Conservation (phyloP, 2,888 invertebrate genomes). For the Ormyrus thymus region DNA sequence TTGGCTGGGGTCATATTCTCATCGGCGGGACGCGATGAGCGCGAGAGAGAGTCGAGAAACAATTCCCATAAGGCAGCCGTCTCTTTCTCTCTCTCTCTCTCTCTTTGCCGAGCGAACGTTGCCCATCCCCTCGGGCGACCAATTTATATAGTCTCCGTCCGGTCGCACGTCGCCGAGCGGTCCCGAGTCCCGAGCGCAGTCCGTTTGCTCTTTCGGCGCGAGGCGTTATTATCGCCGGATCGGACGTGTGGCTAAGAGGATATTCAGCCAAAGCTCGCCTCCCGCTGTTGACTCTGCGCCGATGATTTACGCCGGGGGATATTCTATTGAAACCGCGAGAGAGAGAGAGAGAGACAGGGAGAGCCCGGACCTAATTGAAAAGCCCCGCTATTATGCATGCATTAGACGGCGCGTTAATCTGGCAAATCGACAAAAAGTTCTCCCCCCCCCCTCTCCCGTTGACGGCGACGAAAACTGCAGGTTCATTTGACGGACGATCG, state of each 20-base stretch:
- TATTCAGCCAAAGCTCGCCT: not conserved
- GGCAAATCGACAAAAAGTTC: too few species aligned
- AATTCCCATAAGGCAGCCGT: constrained; percentile 47
- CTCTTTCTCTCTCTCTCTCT: constrained; percentile 15
- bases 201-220: constrained; percentile 18
- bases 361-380: not conserved
- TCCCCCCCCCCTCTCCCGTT: too few species aligned
- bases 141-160: constrained; percentile 39
- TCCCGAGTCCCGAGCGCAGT: not conserved
- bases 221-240: not conserved
- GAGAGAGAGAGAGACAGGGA: too few species aligned
- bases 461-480: too few species aligned
- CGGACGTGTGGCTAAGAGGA: not conserved
- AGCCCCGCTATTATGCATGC: not conserved
- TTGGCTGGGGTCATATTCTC: constrained; percentile 72
- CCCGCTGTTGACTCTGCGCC: not conserved
- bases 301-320: constrained; percentile 29
- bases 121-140: constrained; percentile 43
- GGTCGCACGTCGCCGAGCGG: constrained; percentile 15
- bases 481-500: too few species aligned
- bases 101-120: constrained; percentile 3
- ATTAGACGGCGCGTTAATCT: too few species aligned
- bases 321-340: not conserved
- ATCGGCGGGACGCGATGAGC: constrained; percentile 62
- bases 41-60: constrained; percentile 44